These are phyloP conservation scores for Trichogramma evanescens DNA, from an alignment of 2,888 invertebrate species.

Conservation along the genomic window DNA sequence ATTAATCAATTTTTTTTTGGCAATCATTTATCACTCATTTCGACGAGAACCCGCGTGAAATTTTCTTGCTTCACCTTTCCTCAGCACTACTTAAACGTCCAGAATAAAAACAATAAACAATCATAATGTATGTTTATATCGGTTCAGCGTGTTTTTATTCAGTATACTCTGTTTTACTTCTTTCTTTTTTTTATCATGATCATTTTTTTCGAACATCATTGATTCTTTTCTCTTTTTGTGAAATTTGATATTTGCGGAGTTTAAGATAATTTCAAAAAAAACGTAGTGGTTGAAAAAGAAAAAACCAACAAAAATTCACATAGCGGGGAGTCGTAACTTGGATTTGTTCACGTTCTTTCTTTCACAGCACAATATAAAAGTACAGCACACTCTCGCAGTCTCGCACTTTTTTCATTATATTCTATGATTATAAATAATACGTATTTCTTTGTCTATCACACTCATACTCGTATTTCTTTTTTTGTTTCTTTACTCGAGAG, in stretches of 20 bases:
- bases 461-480: slow-evolving; percentile 24
- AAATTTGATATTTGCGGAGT: slow-evolving; percentile 10
- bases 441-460: slow-evolving; percentile 9
- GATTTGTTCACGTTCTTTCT: slow-evolving; percentile 49
- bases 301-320: slow-evolving; percentile 11
- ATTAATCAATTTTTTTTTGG: slow-evolving; percentile 11
- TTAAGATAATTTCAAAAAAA: slow-evolving; percentile 15
- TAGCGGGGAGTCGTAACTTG: slow-evolving; percentile 46
- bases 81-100: slow-evolving; percentile 47
- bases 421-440: slow-evolving; percentile 12
- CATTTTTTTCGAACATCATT: slow-evolving; percentile 22
- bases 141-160: slow-evolving; percentile 28
- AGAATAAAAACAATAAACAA: slow-evolving; percentile 44
- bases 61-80: slow-evolving; percentile 42
- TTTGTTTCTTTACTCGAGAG: slow-evolving; percentile 25
- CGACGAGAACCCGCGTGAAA: slow-evolving; percentile 15
- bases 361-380: slow-evolving; percentile 49
- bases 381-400: slow-evolving; percentile 31
- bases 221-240: slow-evolving; percentile 21
- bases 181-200: slow-evolving; percentile 28
- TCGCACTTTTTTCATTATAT: slow-evolving; percentile 20
- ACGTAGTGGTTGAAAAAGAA: slow-evolving; percentile 15
- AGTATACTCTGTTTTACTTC: slow-evolving; percentile 42
- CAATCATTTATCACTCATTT: background rate
- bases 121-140: slow-evolving; percentile 16